Percentiles rank a stretch among this genome's conserved stretches.
Evolutionary conservation across 1,140 invertebrate genomes (phyloP).

Genomic region (Neodiprion fabricii): DNA sequence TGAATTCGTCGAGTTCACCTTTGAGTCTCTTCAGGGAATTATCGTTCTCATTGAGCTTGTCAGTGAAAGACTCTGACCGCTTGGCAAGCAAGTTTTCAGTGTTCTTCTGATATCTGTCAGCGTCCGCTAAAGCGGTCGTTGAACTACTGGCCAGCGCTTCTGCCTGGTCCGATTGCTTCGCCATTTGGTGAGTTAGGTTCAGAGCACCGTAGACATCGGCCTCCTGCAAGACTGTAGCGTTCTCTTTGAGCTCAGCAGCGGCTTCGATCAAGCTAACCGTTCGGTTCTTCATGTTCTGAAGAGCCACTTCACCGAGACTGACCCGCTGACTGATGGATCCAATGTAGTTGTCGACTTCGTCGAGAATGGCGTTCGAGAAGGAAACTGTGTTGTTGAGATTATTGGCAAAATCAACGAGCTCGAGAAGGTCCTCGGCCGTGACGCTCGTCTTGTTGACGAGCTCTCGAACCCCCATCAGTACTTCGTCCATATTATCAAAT

Average conservation of each 20-base stretch:
- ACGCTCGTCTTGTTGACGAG: conserved; percentile 75
- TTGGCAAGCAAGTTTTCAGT: conserved; percentile 77
- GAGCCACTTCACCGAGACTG: conserved; percentile 73
- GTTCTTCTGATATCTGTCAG: conserved; percentile 76
- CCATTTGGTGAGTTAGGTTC: conserved; percentile 78
- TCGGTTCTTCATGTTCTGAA: conserved; percentile 72
- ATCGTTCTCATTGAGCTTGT: conserved; percentile 70
- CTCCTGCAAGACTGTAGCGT: conserved; percentile 87
- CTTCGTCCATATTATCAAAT: conserved; percentile 85
- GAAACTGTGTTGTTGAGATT: conserved; percentile 57
- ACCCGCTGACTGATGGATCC: conserved; percentile 77
- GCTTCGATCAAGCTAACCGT: conserved; percentile 72
- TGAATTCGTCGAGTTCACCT: conserved; percentile 68
- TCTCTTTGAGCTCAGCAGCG: conserved; percentile 76
- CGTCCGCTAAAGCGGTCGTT: conserved; percentile 67
- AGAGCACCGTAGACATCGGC: conserved; percentile 89
- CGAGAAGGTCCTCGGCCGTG: conserved; percentile 71
- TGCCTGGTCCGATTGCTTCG: conserved; percentile 69
- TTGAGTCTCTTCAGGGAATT: conserved; percentile 69
- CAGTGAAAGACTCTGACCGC: conserved; percentile 70
- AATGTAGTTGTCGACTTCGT: conserved; percentile 66
- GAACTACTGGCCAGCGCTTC: conserved; percentile 71
- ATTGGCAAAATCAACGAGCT: conserved; percentile 56
- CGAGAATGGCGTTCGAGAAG: conserved; percentile 59
- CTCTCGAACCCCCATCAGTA: conserved; percentile 75